phyloP scores from a whole-genome alignment of 2,888 invertebrate genomes.

The Noctua pronuba region DNA sequence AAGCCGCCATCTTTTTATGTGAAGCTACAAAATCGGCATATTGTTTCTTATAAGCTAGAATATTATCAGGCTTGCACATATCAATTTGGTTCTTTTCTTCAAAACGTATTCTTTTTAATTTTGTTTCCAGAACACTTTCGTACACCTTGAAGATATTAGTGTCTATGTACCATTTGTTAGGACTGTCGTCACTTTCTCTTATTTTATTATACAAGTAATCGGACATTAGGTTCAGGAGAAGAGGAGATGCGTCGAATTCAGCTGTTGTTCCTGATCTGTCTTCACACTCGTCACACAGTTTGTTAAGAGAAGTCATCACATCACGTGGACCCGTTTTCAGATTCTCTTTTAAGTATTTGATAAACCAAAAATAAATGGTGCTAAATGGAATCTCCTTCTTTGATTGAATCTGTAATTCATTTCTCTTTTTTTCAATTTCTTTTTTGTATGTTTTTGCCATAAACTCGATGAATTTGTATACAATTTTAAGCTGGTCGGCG shows the following conservation, averaged over 20 bases:
- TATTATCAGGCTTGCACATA: slow-evolving; percentile 36
- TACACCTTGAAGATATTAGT: slow-evolving; percentile 38
- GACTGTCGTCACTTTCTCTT: background rate
- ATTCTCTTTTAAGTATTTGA: slow-evolving; percentile 4
- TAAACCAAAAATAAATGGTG: slow-evolving; percentile 11
- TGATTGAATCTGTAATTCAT: slow-evolving; percentile 5
- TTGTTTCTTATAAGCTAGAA: slow-evolving; percentile 11
- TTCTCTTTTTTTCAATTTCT: background rate
- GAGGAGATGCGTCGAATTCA: background rate
- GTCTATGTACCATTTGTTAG: slow-evolving; percentile 33
- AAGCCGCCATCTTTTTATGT: slow-evolving; percentile 43
- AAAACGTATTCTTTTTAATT: slow-evolving; percentile 43
- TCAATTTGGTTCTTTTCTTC: slow-evolving; percentile 48
- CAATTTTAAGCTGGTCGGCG: background rate
- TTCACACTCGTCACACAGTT: background rate
- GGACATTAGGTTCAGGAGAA: slow-evolving; percentile 1
- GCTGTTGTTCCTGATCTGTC: background rate
- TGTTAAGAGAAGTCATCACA: background rate
- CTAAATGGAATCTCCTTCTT: slow-evolving; percentile 2
- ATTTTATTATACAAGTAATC: slow-evolving; percentile 7
- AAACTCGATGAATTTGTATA: slow-evolving; percentile 5
- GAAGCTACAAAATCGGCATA: background rate
- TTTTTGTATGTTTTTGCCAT: background rate
- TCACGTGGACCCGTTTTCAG: background rate
- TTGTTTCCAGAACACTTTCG: slow-evolving; percentile 38